Evolutionary conservation across 2,888 invertebrate species (phyloP).

Genomic region (Volucella inflata): DNA sequence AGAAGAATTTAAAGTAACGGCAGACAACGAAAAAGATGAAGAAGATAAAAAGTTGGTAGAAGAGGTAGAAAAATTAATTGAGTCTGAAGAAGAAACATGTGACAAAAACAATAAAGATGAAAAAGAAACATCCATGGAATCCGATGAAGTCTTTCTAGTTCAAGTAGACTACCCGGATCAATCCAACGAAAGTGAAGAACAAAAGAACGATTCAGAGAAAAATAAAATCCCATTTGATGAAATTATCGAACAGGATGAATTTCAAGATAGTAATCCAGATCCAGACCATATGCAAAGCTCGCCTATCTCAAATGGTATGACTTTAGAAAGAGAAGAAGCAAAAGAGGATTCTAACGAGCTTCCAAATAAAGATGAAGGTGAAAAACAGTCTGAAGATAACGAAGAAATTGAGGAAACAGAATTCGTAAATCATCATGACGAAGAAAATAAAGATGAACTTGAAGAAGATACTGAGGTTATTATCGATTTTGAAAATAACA

Average conservation of each 20-base stretch:
- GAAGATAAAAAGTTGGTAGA: neutral
- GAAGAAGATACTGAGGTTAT: conserved; percentile 12
- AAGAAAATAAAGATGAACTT: neutral
- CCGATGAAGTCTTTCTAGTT: conserved; percentile 70
- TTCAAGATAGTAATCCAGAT: conserved; percentile 20
- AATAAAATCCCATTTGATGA: conserved; percentile 22
- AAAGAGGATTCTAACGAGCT: neutral
- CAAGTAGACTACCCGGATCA: conserved; percentile 75
- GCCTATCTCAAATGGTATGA: neutral
- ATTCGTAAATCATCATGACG: conserved; percentile 6
- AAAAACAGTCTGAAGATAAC: conserved; percentile 17
- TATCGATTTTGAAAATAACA: conserved; percentile 28
- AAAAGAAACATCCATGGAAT: conserved; percentile 47
- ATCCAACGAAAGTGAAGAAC: conserved; percentile 68
- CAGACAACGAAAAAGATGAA: neutral
- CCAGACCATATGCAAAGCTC: neutral
- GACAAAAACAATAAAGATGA: conserved; percentile 22
- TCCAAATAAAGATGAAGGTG: conserved; percentile 15
- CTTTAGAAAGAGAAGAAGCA: conserved; percentile 5
- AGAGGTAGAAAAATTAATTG: neutral
- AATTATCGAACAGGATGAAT: conserved; percentile 51
- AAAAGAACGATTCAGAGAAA: conserved; percentile 40
- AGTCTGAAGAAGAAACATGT: neutral
- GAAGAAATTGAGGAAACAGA: conserved; percentile 42
- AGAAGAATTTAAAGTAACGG: neutral